These are phyloP conservation scores for Dendrocincla fuliginosa DNA, from an alignment of 2,797 vertebrate species.

Conservation along the genomic window DNA sequence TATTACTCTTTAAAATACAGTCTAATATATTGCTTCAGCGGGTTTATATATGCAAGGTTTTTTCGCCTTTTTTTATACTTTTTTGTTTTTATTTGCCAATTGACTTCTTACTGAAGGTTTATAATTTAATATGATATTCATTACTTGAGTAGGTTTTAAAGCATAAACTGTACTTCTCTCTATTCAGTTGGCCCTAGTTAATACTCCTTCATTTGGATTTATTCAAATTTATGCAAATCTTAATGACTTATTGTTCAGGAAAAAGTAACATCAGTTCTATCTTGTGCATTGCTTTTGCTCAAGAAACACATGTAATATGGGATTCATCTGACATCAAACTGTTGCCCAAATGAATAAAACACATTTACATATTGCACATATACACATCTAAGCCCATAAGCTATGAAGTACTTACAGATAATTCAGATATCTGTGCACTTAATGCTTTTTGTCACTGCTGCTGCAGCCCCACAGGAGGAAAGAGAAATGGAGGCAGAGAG, in stretches of 20 bases:
- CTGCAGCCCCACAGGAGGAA: background rate
- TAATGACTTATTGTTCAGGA: background rate
- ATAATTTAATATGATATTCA: background rate
- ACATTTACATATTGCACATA: background rate
- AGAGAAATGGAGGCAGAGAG: background rate
- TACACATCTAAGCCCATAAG: background rate
- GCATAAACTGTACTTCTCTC: background rate
- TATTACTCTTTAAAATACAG: background rate
- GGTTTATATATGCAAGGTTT: background rate
- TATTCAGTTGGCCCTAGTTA: background rate
- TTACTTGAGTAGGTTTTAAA: background rate
- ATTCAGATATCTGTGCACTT: background rate
- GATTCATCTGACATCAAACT: background rate
- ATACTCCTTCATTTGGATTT: background rate
- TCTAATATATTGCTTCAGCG: background rate
- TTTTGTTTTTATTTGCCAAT: background rate
- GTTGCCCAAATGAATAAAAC: background rate
- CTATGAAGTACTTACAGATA: background rate
- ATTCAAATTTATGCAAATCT: background rate
- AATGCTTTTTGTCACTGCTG: background rate
- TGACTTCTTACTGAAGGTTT: background rate
- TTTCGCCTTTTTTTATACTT: background rate
- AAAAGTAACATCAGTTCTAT: background rate
- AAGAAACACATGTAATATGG: background rate
- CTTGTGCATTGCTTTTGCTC: background rate